Conservation (phyloP, 2,113 vertebrate genomes). For the Condylura cristata region DNA sequence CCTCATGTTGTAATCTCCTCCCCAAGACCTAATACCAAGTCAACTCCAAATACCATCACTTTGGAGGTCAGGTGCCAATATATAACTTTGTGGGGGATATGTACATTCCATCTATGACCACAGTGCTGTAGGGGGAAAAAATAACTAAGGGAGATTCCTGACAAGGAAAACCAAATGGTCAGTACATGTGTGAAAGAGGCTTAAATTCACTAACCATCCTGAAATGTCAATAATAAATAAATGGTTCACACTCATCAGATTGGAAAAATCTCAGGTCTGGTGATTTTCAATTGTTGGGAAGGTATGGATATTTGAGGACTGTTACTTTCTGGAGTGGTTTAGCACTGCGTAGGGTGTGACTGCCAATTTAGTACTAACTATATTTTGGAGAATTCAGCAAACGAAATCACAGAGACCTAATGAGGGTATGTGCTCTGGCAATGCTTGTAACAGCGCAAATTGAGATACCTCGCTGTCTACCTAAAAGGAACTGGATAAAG, state of each 20-base stretch:
- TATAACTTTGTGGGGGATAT: neutral
- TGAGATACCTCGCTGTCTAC: neutral
- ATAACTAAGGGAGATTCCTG: neutral
- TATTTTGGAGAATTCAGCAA: neutral
- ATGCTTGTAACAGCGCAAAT: neutral
- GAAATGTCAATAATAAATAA: neutral
- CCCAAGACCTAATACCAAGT: neutral
- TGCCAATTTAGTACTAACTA: neutral
- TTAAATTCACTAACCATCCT: neutral
- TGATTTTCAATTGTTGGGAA: neutral
- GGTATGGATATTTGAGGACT: rapidly evolving
- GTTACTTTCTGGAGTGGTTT: neutral
- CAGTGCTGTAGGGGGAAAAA: neutral
- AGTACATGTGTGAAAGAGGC: neutral
- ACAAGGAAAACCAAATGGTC: neutral
- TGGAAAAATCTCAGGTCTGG: neutral
- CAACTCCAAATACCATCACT: neutral
- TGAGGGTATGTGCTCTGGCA: neutral
- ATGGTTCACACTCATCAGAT: neutral
- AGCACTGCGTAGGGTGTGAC: neutral
- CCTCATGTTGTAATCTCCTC: neutral
- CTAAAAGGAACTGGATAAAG: neutral
- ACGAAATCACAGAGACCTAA: neutral
- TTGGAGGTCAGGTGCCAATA: neutral
- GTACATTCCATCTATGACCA: neutral